Base-by-base conservation (phyloP, 2,888 invertebrate genomes). In the Amphipoea oculea region DNA sequence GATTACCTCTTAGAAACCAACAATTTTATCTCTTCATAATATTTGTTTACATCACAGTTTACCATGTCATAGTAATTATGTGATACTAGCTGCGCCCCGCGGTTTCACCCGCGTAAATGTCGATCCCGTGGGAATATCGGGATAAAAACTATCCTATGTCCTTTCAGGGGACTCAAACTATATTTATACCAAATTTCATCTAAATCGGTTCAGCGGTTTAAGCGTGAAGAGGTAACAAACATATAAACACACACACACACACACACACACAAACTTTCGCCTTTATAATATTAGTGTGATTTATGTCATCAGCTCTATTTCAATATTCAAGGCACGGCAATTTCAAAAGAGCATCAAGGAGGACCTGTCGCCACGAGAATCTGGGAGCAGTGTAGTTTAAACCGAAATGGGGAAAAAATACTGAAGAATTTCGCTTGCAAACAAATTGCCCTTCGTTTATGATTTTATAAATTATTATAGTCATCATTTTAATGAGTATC, bases 381-480 rank as follows among this genome's bases (percentile, higher is more conserved):
- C 23, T 36, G 23, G 20, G 29, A 29, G 40, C n/a, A 51, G 4
- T 71, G 14, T 20, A n/a, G 17, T 51, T 57, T n/a, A 42, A n/a
- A 20, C 40, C 12, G n/a, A 29, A 60, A 29, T 62, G 1, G 20
- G 17, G 1, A 62, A 2, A 60, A 4, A n/a, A 60, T 12, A 62
- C 36, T 1, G 0, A 51, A 79, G 1, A 63, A 71, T n/a, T 42
- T 42, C 17, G 3, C 42, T 72, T 60, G 36, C 6, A 57, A 57
- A 36, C 0, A 73, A 81, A 65, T 72, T 76, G 54, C n/a, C 45
- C 83, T 81, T 86, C 71, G 73, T 83, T 88, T 74, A 70, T 14
- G 17, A 51, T 70, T 79, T 36, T n/a, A 69, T 36, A 36, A 36
- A 3, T 36, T 3, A 70, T 68, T 60, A 57, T 60, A 57, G 40